Conservation (phyloP, 2,113 vertebrate species). For the Enhydra lutris region DNA sequence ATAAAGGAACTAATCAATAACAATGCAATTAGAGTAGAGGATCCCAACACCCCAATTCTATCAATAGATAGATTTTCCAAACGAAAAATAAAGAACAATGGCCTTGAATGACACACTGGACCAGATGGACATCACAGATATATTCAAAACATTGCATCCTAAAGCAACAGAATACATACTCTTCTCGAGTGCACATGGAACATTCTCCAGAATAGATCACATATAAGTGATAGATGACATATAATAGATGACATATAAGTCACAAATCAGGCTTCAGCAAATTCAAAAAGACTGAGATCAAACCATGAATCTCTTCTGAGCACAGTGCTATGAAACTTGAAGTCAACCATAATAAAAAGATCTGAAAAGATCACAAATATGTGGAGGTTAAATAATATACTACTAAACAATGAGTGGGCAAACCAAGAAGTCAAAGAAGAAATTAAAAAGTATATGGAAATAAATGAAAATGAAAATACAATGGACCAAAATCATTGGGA, state of each 20-base stretch:
- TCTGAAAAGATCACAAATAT: background rate
- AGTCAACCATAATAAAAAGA: background rate
- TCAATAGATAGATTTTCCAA: background rate
- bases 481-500: background rate
- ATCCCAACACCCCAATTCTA: background rate
- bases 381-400: background rate
- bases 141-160: background rate
- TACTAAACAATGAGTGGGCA: background rate
- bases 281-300: background rate
- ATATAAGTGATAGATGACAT: too few relatives aligned
- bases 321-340: background rate
- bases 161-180: background rate
- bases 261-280: background rate
- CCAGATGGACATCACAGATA: background rate
- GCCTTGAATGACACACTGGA: background rate
- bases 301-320: background rate
- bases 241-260: background rate
- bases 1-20: too few relatives aligned
- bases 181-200: background rate
- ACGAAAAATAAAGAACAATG: too few relatives aligned
- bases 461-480: background rate
- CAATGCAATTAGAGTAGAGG: background rate
- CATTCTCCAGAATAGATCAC: background rate
- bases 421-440: background rate
- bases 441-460: too few relatives aligned